Evolutionary conservation across 2,797 vertebrate species (phyloP).

Genomic region (Euthynnus affinis): DNA sequence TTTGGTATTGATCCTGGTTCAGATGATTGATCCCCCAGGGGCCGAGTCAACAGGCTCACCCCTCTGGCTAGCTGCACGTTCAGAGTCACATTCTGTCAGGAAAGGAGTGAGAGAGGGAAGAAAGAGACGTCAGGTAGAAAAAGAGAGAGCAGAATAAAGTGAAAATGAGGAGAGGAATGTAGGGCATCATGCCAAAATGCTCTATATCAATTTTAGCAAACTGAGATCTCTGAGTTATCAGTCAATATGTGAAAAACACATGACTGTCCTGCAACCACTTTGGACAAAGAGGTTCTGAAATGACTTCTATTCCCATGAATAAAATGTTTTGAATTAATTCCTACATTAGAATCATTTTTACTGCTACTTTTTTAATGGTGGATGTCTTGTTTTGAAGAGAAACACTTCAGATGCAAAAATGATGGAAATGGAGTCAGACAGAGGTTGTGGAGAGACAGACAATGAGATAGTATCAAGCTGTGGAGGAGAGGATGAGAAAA

Average conservation of each 20-base stretch:
- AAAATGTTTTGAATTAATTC: conserved; percentile 7
- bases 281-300: not conserved
- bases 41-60: conserved; percentile 32
- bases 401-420: conserved; percentile 9
- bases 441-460: not conserved
- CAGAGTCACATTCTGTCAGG: conserved; percentile 62
- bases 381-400: conserved; percentile 4
- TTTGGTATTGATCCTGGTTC: conserved; percentile 75
- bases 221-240: conserved; percentile 20
- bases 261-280: not conserved
- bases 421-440: not conserved
- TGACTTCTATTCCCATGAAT: not conserved
- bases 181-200: conserved; percentile 21
- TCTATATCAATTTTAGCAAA: conserved; percentile 26
- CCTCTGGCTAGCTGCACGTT: conserved; percentile 63
- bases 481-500: not conserved
- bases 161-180: not conserved
- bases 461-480: not conserved
- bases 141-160: conserved; percentile 2
- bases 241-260: conserved; percentile 17
- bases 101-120: conserved; percentile 28
- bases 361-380: conserved; percentile 3
- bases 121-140: conserved; percentile 9
- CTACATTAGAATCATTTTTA: not conserved
- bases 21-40: conserved; percentile 77